Conservation (phyloP, 2,113 vertebrate species). For the Oreochromis niloticus region DNA sequence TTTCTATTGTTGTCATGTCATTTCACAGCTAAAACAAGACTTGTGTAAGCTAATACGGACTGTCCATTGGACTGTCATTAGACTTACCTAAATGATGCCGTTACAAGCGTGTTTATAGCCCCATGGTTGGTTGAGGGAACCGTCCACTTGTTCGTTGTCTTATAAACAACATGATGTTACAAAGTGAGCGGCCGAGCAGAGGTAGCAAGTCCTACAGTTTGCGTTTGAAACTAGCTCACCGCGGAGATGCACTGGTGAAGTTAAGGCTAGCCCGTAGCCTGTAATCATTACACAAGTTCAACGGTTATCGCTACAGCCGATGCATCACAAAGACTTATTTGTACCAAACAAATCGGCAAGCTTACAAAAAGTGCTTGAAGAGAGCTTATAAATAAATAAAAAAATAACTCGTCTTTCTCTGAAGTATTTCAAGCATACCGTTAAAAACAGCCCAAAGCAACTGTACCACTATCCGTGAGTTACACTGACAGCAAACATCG, state of each 20-base stretch:
- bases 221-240: neutral
- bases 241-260: neutral
- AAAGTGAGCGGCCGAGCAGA: neutral
- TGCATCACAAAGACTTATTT: neutral
- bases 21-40: neutral
- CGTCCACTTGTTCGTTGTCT: neutral
- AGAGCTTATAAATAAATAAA: neutral
- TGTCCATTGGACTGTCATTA: neutral
- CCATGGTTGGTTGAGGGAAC: neutral
- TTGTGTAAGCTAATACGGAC: neutral
- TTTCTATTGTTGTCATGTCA: neutral
- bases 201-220: neutral
- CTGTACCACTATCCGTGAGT: neutral
- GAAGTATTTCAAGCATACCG: neutral
- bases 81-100: conserved; percentile 24
- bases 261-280: neutral
- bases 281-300: neutral
- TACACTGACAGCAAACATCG: neutral
- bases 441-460: neutral
- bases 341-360: neutral
- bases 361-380: neutral
- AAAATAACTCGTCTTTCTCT: neutral
- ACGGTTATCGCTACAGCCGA: neutral
- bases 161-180: neutral
- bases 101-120: neutral